phyloP scores from a whole-genome alignment of 2,797 vertebrate genomes.

The Malacoctenus gilli region DNA sequence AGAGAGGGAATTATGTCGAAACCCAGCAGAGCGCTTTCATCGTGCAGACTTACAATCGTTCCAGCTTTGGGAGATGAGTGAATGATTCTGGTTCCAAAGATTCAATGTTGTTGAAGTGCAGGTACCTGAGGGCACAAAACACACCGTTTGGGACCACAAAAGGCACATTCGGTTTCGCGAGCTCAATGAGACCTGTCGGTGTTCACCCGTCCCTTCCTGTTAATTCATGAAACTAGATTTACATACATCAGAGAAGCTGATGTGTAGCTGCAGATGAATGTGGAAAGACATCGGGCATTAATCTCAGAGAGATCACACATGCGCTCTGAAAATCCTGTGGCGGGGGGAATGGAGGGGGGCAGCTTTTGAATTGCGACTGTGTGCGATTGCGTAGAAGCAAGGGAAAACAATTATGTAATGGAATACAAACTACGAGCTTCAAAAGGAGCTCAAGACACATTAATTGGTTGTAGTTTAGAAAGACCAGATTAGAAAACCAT shows the following conservation, averaged over 20 bases:
- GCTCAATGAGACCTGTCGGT: no score
- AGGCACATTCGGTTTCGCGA: not conserved
- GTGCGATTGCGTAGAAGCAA: no score
- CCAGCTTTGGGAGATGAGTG: constrained; percentile 93
- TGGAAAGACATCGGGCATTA: constrained; percentile 24
- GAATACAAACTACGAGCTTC: constrained; percentile 33
- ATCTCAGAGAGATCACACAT: constrained; percentile 25
- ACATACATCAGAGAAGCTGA: constrained; percentile 5
- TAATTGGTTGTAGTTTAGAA: constrained; percentile 5
- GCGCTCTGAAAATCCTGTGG: constrained; percentile 18
- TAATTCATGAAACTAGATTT: no score
- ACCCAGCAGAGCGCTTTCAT: no score
- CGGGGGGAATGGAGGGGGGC: no score
- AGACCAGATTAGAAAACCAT: constrained; percentile 14
- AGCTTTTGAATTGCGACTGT: not conserved
- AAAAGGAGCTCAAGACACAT: no score
- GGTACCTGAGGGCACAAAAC: constrained; percentile 86
- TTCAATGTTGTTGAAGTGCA: constrained; percentile 99
- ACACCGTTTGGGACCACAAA: constrained; percentile 5
- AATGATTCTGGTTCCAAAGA: constrained; percentile 95
- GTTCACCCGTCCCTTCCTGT: no score
- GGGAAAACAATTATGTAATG: constrained; percentile 6
- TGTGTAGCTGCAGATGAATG: constrained; percentile 13
- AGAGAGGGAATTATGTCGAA: no score
- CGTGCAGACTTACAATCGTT: constrained; percentile 90